Evolutionary conservation across 1,140 invertebrate genomes (phyloP), one percentile per base, ranked within the genome.

Genomic region (Leptoteleia sp.): DNA sequence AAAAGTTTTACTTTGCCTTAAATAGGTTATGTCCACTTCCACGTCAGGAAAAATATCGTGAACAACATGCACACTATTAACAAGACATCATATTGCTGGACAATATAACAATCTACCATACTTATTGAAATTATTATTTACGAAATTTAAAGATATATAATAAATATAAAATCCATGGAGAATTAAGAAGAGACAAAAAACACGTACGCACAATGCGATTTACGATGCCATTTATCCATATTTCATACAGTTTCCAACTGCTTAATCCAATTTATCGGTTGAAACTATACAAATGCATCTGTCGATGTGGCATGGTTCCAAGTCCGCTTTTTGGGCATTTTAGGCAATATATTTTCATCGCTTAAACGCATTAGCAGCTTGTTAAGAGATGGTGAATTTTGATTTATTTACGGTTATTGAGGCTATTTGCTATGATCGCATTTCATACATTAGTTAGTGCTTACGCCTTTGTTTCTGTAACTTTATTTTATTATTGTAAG

Each of bases 251-350:
- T 73, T 73, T 73, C 55, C 59, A 73, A 73, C 68, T 73, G 48
- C 68, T 62, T 62, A 64, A 73, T 62, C 55, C 57, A 62, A 64
- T 73, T 62, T 55, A 73, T 73, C 57, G 33, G 68, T 25, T 73
- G 31, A 61, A 47, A 64, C 70, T 64, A 43, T 73, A 64, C 70
- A 59, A 65, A 55, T 65, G 70, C 61, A 75, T 75, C 59, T 75
- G 70, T 59, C 61, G 70, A 75, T 75, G 61, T 64, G 70, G 70
- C 70, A 75, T 65, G 43, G 61, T 65, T 75, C 70, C 70, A 75
- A 75, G 57, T 65, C n/a, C 35, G 70, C 70, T 73, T 73, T 73
- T 64, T 73, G 48, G 48, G 48, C 42, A 73, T 73, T 64, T 73
- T 55, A 64, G 70, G 48, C 38, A 55, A 55, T 73, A 73, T 57